Evolutionary conservation across 1,140 invertebrate species (phyloP).

Genomic region (Proctacanthus coquilletti): DNA sequence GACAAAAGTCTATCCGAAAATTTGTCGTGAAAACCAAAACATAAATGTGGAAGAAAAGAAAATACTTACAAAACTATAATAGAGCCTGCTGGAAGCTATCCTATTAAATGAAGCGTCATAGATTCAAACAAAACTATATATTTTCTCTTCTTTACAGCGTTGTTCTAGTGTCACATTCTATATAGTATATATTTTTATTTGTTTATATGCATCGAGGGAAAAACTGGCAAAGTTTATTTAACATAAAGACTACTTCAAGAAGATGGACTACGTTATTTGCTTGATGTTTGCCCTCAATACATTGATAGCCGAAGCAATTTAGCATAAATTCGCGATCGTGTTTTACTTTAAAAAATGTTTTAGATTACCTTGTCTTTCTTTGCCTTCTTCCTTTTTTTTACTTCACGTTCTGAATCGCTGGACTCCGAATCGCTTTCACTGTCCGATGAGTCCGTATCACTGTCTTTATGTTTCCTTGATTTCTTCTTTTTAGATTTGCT

Average conservation of each 20-base stretch:
- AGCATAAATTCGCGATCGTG: constrained; percentile 5
- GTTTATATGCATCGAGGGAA: too few species aligned
- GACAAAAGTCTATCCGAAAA: too few species aligned
- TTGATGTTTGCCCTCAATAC: too few species aligned
- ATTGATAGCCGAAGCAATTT: too few species aligned
- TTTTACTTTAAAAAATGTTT: constrained; percentile 7
- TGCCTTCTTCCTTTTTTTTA: constrained; percentile 28
- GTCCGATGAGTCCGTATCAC: constrained; percentile 19
- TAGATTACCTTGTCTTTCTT: constrained; percentile 39
- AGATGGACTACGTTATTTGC: too few species aligned
- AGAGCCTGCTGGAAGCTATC: constrained; percentile 31
- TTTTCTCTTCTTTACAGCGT: constrained; percentile 10
- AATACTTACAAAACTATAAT: constrained; percentile 32
- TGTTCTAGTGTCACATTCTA: too few species aligned
- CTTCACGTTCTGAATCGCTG: constrained; percentile 31
- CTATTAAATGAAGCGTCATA: constrained; percentile 32
- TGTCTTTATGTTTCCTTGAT: constrained; percentile 29
- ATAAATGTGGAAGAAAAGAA: constrained; percentile 28
- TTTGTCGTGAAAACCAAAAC: too few species aligned
- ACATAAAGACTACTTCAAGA: too few species aligned
- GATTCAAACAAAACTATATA: constrained; percentile 29
- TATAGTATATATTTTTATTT: too few species aligned
- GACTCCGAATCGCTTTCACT: constrained; percentile 30
- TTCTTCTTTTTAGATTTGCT: constrained; percentile 38
- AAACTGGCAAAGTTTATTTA: too few species aligned